Base-by-base conservation (phyloP, 2,113 vertebrate species). In the Chelonoidis abingdonii region DNA sequence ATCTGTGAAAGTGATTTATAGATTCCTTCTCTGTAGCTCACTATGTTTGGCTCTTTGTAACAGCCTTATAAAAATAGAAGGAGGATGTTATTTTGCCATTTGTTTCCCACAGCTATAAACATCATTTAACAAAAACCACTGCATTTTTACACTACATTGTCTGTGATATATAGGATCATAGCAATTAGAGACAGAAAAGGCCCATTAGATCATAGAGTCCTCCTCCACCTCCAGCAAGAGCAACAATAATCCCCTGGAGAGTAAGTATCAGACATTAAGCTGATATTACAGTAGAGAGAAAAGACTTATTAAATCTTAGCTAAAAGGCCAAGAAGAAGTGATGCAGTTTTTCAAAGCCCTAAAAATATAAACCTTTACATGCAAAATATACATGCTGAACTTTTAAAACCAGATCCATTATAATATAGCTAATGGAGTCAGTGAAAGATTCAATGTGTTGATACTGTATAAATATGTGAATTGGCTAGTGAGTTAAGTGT, bases 401-500 rank as follows among this genome's bases (percentile, higher is more conserved):
- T 76, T 79, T 89, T 86, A 79, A 79, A 94, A 59, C 35, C 54
- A 65, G 41, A 16, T 24, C 47, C 57, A 86, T 88, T 89, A 76
- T 49, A 49, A 72, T 53, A 82, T 50, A 92, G 83, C 54, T 89
- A 86, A 83, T 35, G 41, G 62, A 93, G 24, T 90, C 27, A 86
- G 47, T 86, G 54, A 84, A 91, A 92, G 19, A 5, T 38, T 91
- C 81, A 59, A 3, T 76, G 54, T 92, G 11, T 86, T 93, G 69
- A 87, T 79, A 80, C 8, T 93, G 72, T 21, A 89, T 13, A 49
- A 93, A 41, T 84, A 76, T n/a, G 14, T 89, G 87, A 89, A 86
- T 93, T 92, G 76, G 35, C 69, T 53, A 31, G 31, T 72, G 38
- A 96, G 86, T 93, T 94, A 88, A 92, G 56, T 35, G 21, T 87